Percentiles rank a stretch among this genome's conserved stretches.
These are phyloP conservation scores for Stegana nigrithorax DNA, from an alignment of 2,888 invertebrate species.

Conservation along the genomic window DNA sequence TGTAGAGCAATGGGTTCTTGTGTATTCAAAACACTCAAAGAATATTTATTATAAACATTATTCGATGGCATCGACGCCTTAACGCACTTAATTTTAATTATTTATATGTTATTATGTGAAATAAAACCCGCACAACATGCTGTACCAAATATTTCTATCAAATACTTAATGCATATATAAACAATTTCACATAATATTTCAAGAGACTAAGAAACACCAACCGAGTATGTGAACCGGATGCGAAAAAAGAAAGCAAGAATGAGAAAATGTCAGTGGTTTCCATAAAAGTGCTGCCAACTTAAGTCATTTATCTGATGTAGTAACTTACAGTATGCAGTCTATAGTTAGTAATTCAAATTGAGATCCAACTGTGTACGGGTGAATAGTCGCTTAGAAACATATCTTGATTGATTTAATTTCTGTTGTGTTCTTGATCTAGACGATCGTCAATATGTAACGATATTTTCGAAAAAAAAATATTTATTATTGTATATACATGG, in stretches of 20 bases:
- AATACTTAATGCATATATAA: slow-evolving; percentile 33
- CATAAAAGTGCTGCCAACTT: slow-evolving; percentile 32
- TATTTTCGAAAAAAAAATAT: too few relatives aligned
- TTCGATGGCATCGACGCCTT: slow-evolving; percentile 39
- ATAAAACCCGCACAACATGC: slow-evolving; percentile 7
- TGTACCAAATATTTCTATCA: slow-evolving; percentile 38
- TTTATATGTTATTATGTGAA: not conserved
- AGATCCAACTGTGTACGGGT: too few relatives aligned
- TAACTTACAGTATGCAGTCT: too few relatives aligned
- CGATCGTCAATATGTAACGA: too few relatives aligned
- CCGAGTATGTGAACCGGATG: slow-evolving; percentile 66
- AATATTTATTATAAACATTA: too few relatives aligned
- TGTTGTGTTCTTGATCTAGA: too few relatives aligned
- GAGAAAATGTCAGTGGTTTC: slow-evolving; percentile 29
- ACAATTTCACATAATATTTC: slow-evolving; percentile 36
- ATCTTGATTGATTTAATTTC: too few relatives aligned
- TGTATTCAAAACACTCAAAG: slow-evolving; percentile 23
- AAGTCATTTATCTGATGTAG: too few relatives aligned
- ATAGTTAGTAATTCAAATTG: too few relatives aligned
- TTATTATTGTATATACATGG: too few relatives aligned
- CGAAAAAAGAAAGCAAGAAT: slow-evolving; percentile 61
- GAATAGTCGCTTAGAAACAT: too few relatives aligned
- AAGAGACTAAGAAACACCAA: slow-evolving; percentile 50
- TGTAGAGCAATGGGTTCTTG: not conserved
- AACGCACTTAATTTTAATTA: slow-evolving; percentile 8